These are phyloP conservation scores for Pseudomugil tenellus DNA, from an alignment of 2,797 vertebrate species.

Conservation along the genomic window DNA sequence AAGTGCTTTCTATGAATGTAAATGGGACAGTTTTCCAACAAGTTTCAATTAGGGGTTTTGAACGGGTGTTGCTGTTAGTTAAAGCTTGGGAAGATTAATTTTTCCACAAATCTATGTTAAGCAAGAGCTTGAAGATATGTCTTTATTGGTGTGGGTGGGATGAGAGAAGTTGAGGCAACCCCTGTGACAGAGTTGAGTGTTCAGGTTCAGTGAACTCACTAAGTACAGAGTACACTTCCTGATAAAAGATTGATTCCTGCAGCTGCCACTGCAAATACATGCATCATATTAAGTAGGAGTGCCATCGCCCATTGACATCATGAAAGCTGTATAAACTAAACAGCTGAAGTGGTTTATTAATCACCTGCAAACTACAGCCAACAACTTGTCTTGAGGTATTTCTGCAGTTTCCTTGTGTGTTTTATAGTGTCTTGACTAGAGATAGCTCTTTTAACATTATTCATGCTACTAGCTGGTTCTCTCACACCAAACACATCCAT, in stretches of 20 bases:
- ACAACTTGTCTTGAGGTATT: not conserved
- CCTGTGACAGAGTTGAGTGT: not conserved
- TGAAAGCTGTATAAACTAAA: not conserved
- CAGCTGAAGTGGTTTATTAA: not conserved
- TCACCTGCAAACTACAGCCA: not conserved
- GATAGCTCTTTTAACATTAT: not conserved
- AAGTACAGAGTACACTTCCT: no score
- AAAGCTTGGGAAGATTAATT: no score
- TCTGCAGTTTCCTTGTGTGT: not conserved
- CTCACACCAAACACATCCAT: not conserved
- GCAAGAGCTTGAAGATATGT: no score
- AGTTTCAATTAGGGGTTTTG: not conserved
- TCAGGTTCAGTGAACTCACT: conserved; percentile 7
- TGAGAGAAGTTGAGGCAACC: not conserved
- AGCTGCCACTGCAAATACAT: not conserved
- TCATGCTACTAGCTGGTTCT: not conserved
- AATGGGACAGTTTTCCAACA: not conserved
- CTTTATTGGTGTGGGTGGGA: not conserved
- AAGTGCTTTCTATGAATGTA: not conserved
- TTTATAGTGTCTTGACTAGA: not conserved
- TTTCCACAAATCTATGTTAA: no score
- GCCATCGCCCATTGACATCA: not conserved
- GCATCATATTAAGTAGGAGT: not conserved
- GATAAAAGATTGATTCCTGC: not conserved
- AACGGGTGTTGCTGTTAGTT: not conserved